phyloP scores from a whole-genome alignment of 1,140 invertebrate genomes.

The Papilio dardanus region DNA sequence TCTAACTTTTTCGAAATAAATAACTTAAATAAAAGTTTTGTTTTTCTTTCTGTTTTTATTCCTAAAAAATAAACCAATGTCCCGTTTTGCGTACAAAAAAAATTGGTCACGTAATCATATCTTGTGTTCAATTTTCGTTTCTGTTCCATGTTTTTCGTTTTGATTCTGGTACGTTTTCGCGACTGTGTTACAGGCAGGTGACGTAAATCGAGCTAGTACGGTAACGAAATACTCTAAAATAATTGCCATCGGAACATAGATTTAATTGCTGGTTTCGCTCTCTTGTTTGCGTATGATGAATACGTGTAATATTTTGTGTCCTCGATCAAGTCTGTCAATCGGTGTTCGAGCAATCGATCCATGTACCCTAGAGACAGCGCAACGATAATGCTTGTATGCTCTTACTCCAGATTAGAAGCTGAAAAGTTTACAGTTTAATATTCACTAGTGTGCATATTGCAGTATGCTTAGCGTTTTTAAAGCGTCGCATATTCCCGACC shows the following conservation, averaged over 20 bases:
- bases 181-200: no score
- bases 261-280: not conserved
- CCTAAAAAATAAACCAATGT: no score
- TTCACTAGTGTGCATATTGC: constrained; percentile 13
- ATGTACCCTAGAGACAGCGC: constrained; percentile 6
- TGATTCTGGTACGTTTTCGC: not conserved
- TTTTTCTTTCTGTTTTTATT: no score
- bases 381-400: not conserved
- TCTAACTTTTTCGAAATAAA: no score
- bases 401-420: constrained; percentile 22
- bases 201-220: not conserved
- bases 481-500: not conserved
- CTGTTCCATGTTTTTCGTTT: not conserved
- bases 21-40: no score
- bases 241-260: not conserved
- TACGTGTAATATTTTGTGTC: not conserved
- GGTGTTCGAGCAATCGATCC: constrained; percentile 5
- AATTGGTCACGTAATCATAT: no score
- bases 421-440: not conserved
- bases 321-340: constrained; percentile 3
- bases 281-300: not conserved
- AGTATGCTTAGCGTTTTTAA: constrained; percentile 4
- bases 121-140: not conserved
- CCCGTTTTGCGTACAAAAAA: no score
- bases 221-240: not conserved